These are phyloP conservation scores for Phyllotis vaccarum DNA, from an alignment of 2,797 vertebrate genomes.

Conservation along the genomic window DNA sequence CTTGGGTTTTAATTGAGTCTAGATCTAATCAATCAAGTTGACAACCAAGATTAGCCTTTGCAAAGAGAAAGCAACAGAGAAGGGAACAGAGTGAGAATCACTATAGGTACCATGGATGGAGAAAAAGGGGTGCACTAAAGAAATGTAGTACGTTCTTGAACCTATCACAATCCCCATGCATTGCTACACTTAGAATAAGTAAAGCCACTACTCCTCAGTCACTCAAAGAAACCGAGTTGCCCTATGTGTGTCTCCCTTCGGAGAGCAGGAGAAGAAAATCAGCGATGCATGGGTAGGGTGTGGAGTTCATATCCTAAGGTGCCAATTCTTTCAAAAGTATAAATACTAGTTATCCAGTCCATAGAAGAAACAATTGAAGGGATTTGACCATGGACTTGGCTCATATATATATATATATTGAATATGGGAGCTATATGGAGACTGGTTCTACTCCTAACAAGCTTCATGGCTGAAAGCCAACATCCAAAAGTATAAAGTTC, in stretches of 20 bases:
- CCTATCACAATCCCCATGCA: background rate
- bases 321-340: slow-evolving; percentile 75
- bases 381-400: slow-evolving; percentile 71
- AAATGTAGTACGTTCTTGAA: background rate
- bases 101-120: background rate
- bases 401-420: background rate
- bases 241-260: background rate
- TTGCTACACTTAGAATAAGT: slow-evolving; percentile 63
- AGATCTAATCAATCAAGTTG: background rate
- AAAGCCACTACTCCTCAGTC: slow-evolving; percentile 24
- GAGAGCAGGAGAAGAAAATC: background rate
- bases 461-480: background rate
- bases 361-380: slow-evolving; percentile 62
- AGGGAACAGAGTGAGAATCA: accelerated
- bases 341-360: slow-evolving; percentile 73
- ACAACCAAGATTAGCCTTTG: background rate
- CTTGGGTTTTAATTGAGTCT: background rate
- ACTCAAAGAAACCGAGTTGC: slow-evolving; percentile 43
- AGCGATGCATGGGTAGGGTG: background rate
- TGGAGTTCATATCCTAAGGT: slow-evolving; percentile 45
- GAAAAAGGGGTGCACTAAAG: background rate
- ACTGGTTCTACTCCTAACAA: slow-evolving; percentile 31
- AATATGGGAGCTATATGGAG: background rate
- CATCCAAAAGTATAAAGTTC: background rate
- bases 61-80: background rate